These are phyloP conservation scores for Drosophila maculinotata DNA, from an alignment of 2,888 invertebrate species.

Conservation along the genomic window DNA sequence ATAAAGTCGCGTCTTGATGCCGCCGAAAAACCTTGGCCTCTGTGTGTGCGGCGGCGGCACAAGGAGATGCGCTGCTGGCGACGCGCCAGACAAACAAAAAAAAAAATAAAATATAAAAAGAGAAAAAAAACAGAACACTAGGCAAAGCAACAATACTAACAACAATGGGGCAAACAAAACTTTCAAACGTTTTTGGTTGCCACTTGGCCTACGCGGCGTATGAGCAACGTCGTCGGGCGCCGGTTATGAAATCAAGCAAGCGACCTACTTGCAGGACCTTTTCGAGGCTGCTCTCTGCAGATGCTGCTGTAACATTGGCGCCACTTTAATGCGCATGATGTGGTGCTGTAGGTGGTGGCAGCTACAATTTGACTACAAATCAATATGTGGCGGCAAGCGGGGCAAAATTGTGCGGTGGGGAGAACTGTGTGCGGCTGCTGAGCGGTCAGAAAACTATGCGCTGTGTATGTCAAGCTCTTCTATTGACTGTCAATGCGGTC, in stretches of 20 bases:
- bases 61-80: slow-evolving; percentile 63
- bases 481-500: slow-evolving; percentile 67
- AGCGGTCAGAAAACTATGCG: slow-evolving; percentile 56
- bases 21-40: slow-evolving; percentile 80
- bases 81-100: slow-evolving; percentile 60
- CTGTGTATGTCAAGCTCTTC: slow-evolving; percentile 42
- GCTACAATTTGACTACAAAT: slow-evolving; percentile 79
- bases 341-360: slow-evolving; percentile 32
- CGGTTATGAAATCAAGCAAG: slow-evolving; percentile 61
- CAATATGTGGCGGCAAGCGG: slow-evolving; percentile 56
- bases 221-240: slow-evolving; percentile 36
- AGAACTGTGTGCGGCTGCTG: neutral
- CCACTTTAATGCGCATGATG: slow-evolving; percentile 66
- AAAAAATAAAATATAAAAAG: too few species aligned
- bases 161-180: slow-evolving; percentile 56
- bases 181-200: slow-evolving; percentile 55
- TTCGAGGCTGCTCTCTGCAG: slow-evolving; percentile 17
- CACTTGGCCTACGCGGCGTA: slow-evolving; percentile 61
- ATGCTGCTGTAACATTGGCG: slow-evolving; percentile 70
- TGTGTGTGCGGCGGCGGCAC: slow-evolving; percentile 43
- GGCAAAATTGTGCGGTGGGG: neutral
- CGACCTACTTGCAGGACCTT: slow-evolving; percentile 62
- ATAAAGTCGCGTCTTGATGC: slow-evolving; percentile 79
- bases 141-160: slow-evolving; percentile 10
- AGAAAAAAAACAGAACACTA: slow-evolving; percentile 7